Conservation (phyloP, 2,888 invertebrate species). For the Melanostoma mellinum region DNA sequence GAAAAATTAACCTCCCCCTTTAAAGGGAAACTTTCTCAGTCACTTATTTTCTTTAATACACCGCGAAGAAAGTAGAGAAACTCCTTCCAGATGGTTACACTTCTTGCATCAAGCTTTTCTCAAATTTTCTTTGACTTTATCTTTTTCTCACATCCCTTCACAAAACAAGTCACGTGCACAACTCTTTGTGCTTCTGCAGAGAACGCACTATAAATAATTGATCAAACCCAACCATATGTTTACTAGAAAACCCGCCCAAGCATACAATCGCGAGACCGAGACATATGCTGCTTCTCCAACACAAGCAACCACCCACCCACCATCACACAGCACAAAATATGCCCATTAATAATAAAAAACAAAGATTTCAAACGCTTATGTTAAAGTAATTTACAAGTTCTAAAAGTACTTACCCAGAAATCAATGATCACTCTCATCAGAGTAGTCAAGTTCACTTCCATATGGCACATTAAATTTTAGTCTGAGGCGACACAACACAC, state of each 20-base stretch:
- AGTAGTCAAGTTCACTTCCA: constrained; percentile 31
- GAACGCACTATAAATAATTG: background rate
- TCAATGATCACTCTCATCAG: constrained; percentile 9
- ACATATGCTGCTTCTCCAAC: background rate
- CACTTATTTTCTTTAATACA: no score
- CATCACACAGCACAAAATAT: constrained; percentile 10
- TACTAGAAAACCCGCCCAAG: constrained; percentile 11
- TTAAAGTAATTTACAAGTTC: constrained; percentile 22
- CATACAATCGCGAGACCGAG: background rate
- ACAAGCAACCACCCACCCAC: background rate
- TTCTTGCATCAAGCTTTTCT: no score
- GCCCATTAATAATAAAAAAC: constrained; percentile 1
- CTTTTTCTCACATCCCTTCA: background rate
- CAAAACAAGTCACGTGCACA: constrained; percentile 14
- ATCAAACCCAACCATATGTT: constrained; percentile 33
- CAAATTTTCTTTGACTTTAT: no score
- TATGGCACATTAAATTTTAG: constrained; percentile 57
- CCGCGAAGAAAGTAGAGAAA: no score
- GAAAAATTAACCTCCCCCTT: no score
- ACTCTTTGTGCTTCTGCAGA: constrained; percentile 6
- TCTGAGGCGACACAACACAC: constrained; percentile 58
- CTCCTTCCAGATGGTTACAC: no score
- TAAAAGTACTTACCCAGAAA: constrained; percentile 52
- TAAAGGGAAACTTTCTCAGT: no score
- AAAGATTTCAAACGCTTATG: constrained; percentile 17